Percentiles rank a stretch among this genome's conserved stretches.
These are phyloP conservation scores for Tangara arthus DNA, from an alignment of 2,797 vertebrate genomes.

Conservation along the genomic window DNA sequence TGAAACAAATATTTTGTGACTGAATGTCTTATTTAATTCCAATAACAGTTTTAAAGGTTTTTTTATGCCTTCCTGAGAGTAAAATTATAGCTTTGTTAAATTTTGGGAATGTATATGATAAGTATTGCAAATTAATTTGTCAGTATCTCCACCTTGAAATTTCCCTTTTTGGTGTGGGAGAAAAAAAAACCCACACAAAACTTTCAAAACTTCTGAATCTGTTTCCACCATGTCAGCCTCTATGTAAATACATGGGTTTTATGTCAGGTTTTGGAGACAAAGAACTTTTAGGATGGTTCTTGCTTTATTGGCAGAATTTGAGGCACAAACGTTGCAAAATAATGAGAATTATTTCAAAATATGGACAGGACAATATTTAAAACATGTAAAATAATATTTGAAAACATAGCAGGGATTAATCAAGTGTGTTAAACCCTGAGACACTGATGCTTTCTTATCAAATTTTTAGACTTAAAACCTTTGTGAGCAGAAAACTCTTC, in stretches of 20 bases:
- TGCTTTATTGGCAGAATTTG: neutral
- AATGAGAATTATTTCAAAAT: neutral
- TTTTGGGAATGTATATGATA: neutral
- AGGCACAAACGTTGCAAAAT: neutral
- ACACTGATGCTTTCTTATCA: neutral
- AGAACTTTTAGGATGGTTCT: neutral
- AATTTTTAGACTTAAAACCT: neutral
- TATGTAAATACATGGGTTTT: accelerated
- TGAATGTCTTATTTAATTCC: neutral
- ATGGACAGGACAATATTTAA: neutral
- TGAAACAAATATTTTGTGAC: neutral
- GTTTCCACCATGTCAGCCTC: neutral
- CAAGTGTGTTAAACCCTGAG: neutral
- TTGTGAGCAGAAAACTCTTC: neutral
- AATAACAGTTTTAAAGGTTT: neutral
- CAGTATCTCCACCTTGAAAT: neutral
- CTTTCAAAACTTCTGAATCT: neutral
- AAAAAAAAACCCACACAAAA: neutral
- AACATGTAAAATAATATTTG: neutral
- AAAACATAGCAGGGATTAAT: neutral
- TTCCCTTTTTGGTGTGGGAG: neutral
- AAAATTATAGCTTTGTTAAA: neutral
- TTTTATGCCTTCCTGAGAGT: neutral
- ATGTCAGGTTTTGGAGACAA: neutral
- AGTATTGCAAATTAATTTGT: neutral